These are phyloP conservation scores for Amphiprion percula DNA, from an alignment of 2,113 vertebrate species.

Conservation along the genomic window DNA sequence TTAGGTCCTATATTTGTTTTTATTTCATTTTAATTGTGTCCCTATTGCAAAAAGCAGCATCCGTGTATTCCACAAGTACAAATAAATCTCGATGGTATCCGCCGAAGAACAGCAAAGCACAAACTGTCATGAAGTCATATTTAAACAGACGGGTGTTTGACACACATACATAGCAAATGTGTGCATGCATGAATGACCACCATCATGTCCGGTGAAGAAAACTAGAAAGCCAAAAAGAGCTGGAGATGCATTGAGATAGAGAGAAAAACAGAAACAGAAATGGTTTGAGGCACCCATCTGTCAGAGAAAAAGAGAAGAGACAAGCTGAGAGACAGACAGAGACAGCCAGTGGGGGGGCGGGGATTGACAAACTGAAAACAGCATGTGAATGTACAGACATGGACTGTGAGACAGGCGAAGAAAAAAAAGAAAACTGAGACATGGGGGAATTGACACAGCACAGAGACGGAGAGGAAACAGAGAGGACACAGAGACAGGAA, in stretches of 20 bases:
- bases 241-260: constrained; percentile 28
- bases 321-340: constrained; percentile 35
- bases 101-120: neutral
- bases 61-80: constrained; percentile 3
- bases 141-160: constrained; percentile 33
- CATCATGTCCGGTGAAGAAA: constrained; percentile 36
- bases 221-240: constrained; percentile 18
- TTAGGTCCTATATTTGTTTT: too few species aligned
- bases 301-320: constrained; percentile 62
- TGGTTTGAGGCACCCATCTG: constrained; percentile 72
- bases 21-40: neutral
- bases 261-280: constrained; percentile 54
- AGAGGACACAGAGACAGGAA: constrained; percentile 57
- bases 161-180: constrained; percentile 19
- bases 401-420: constrained; percentile 49
- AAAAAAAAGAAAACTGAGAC: constrained; percentile 15
- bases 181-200: constrained; percentile 34
- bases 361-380: constrained; percentile 64
- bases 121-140: constrained; percentile 8
- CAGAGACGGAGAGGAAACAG: constrained; percentile 33
- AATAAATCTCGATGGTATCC: too few species aligned
- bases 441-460: constrained; percentile 1
- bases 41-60: neutral
- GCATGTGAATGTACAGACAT: constrained; percentile 58
- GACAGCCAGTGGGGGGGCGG: constrained; percentile 2